These are phyloP conservation scores for Ibycter americanus DNA, from an alignment of 2,797 vertebrate genomes.

Conservation along the genomic window DNA sequence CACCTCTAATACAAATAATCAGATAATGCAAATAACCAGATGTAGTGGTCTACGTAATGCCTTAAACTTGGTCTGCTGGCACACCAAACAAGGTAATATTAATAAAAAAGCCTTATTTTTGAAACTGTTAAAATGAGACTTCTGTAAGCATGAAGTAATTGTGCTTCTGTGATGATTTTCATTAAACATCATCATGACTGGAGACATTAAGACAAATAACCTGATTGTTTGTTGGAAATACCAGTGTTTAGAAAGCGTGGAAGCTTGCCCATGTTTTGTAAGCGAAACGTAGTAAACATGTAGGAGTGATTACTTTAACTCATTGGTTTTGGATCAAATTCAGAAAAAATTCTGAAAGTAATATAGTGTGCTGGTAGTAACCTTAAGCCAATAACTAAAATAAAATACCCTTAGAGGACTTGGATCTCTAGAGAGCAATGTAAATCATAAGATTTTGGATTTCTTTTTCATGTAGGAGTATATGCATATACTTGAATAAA, in stretches of 20 bases:
- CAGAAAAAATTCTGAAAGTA: background rate
- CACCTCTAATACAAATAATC: background rate
- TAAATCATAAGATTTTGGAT: background rate
- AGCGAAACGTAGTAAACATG: background rate
- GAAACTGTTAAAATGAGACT: background rate
- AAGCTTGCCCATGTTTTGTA: background rate
- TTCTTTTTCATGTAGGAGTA: background rate
- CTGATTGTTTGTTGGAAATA: background rate
- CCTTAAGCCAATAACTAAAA: background rate
- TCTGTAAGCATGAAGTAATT: background rate
- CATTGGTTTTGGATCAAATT: background rate
- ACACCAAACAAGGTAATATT: background rate
- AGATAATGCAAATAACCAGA: background rate
- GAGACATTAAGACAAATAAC: background rate
- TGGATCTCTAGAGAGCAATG: background rate
- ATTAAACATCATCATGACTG: background rate
- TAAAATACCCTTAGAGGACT: background rate
- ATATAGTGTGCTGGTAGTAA: background rate
- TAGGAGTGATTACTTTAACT: background rate
- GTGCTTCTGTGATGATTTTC: background rate
- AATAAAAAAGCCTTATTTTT: background rate
- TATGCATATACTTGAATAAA: background rate
- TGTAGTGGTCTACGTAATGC: fast-evolving
- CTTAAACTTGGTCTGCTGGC: background rate
- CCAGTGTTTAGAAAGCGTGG: background rate